Conservation (phyloP, 2,888 invertebrate species). For the Parascotia fuliginaria region DNA sequence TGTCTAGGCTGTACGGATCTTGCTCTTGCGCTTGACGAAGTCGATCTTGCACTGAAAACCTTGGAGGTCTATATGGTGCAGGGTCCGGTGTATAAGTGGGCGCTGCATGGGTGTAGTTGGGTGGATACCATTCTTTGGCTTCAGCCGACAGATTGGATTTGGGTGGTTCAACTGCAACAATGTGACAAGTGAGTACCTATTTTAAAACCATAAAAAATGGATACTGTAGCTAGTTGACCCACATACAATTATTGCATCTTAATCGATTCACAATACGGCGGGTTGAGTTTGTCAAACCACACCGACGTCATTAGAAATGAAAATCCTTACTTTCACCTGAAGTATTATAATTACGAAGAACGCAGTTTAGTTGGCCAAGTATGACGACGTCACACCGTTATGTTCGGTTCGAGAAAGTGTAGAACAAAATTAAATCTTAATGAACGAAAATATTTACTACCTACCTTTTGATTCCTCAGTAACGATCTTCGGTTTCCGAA, state of each 20-base stretch:
- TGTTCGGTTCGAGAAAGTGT: conserved; percentile 56
- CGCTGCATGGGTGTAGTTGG: conserved; percentile 74
- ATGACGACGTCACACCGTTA: conserved; percentile 62
- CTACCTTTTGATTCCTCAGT: conserved; percentile 73
- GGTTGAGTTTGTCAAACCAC: conserved; percentile 64
- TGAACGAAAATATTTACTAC: conserved; percentile 48
- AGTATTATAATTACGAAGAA: conserved; percentile 66
- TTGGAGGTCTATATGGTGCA: conserved; percentile 64
- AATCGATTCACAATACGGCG: conserved; percentile 49
- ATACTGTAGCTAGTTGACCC: conserved; percentile 40
- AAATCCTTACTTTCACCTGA: conserved; percentile 82
- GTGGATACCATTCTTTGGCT: conserved; percentile 87
- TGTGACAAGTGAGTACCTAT: conserved; percentile 23
- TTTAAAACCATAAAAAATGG: conserved; percentile 18
- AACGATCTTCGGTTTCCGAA: conserved; percentile 73
- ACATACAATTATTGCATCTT: conserved; percentile 44
- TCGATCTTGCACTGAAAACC: conserved; percentile 79
- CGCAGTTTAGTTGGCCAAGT: conserved; percentile 58
- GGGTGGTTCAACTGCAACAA: conserved; percentile 63
- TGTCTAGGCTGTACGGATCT: conserved; percentile 72
- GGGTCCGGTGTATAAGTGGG: conserved; percentile 64
- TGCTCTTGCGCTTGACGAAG: conserved; percentile 79
- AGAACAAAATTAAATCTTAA: conserved; percentile 32
- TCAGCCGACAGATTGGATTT: conserved; percentile 84
- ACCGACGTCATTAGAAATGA: conserved; percentile 79